Base-by-base conservation (phyloP, 2,797 vertebrate species). In the Urosaurus nigricauda region DNA sequence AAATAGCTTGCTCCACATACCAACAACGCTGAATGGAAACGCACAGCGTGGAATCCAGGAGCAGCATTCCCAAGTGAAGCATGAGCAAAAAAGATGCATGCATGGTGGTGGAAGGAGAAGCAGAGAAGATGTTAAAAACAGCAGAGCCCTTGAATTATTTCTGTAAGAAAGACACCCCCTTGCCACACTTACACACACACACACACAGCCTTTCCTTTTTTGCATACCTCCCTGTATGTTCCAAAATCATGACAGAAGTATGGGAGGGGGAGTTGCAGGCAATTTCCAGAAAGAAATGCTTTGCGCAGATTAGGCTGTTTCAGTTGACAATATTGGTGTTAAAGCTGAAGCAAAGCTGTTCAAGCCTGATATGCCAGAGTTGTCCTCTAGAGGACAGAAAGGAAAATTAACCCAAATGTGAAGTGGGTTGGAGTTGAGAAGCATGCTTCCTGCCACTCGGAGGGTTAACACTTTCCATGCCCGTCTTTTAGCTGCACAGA, bases 271-370 rank as follows among this genome's bases (percentile, higher is more conserved):
- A 13, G 11, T 35, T 43, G 40, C 84, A 65, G 78, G 37, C 16
- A 29, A 74, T 32, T n/a, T 14, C 2, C 77, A 77, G 43, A 35
- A 11, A n/a, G 8, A 47, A 90, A 40, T 83, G 58, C 71, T 40
- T 2, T n/a, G 60, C 35, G 85, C 43, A 88, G 60, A 51, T 83
- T 75, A 51, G 51, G 81, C 56, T 70, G 71, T 93, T 47, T 35
- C 51, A n/a, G 1, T 8, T 73, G 85, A 53, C 0, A 71, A 78
- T 88, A 82, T 14, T 5, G 11, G 80, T 56, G 43, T 78, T 90
- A 87, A 83, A 73, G 13, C 75, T 21, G 84, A n/a, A 84, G 43
- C 60, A 90, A 88, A 91, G 88, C 3, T 85, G 91, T 79, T 93
- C 43, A 35, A 83, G 32, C 53, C 35, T 71, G 87, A 84, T 40